Percentiles rank a stretch among this genome's conserved stretches.
These are phyloP conservation scores for Archilochus colubris DNA, from an alignment of 2,113 vertebrate genomes.

Conservation along the genomic window DNA sequence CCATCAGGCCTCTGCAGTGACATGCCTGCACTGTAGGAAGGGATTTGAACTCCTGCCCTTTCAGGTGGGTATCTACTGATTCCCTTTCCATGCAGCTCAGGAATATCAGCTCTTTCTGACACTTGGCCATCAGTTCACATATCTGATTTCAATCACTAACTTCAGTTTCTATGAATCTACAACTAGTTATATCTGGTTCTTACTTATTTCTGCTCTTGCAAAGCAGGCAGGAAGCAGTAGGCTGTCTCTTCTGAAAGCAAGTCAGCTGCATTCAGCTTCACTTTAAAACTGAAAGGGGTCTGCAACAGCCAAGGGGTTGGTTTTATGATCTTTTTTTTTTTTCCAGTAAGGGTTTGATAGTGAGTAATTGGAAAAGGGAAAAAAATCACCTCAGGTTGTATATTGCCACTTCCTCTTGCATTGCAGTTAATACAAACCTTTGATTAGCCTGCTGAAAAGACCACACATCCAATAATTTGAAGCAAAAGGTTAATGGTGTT, in stretches of 20 bases:
- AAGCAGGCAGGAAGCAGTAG: background rate
- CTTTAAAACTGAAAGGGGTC: background rate
- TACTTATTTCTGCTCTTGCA: background rate
- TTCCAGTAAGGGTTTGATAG: background rate
- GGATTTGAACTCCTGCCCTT: background rate
- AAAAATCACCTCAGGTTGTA: constrained; percentile 57
- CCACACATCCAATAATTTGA: constrained; percentile 80
- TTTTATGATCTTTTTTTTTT: background rate
- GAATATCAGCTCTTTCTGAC: background rate
- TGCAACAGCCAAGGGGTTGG: background rate
- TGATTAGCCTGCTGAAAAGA: constrained; percentile 77
- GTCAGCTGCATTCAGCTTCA: background rate
- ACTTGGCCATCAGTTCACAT: background rate
- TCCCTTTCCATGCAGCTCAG: background rate
- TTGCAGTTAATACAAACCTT: constrained; percentile 72
- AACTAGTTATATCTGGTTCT: background rate
- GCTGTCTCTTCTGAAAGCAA: background rate
- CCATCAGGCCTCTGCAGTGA: background rate
- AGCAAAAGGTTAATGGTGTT: constrained; percentile 93
- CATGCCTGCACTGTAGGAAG: rapidly evolving
- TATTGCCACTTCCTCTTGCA: constrained; percentile 53
- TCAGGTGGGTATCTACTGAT: too few relatives aligned
- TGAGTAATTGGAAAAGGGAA: constrained; percentile 26
- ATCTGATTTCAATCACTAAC: background rate
- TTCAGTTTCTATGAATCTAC: background rate